Percentiles rank a stretch among this genome's conserved stretches.
These are phyloP conservation scores for Lomographa bimaculata DNA, from an alignment of 2,888 invertebrate species.

Conservation along the genomic window DNA sequence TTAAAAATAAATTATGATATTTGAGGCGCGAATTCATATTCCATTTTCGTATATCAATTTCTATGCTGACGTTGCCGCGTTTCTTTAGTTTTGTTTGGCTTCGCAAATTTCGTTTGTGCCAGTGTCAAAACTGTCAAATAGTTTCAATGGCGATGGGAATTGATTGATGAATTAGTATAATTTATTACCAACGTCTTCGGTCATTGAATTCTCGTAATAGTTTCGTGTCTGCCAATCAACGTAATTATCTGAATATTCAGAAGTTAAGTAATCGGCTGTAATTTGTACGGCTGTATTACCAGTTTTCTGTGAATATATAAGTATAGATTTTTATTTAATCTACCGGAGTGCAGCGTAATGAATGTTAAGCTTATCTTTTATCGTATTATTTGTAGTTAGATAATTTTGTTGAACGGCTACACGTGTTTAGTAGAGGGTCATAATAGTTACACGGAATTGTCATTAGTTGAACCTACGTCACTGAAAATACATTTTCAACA, in stretches of 20 bases:
- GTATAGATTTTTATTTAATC: constrained; percentile 23
- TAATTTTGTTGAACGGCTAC: constrained; percentile 39
- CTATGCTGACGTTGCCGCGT: constrained; percentile 1
- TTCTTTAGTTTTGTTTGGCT: too few species aligned
- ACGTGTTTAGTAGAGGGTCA: constrained; percentile 37
- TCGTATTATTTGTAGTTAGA: constrained; percentile 46
- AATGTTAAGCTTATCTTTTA: constrained; percentile 62
- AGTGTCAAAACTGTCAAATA: too few species aligned
- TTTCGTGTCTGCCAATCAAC: constrained; percentile 22
- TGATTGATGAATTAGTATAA: constrained; percentile 3
- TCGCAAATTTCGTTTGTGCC: too few species aligned
- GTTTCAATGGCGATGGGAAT: too few species aligned
- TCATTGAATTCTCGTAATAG: constrained; percentile 15
- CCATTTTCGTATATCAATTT: constrained; percentile 20
- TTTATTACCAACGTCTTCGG: constrained; percentile 11
- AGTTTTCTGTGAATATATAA: constrained; percentile 23
- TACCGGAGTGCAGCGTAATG: constrained; percentile 36
- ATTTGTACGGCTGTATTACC: constrained; percentile 6
- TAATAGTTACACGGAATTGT: constrained; percentile 44
- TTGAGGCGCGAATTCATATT: constrained; percentile 14
- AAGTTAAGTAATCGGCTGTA: constrained; percentile 15
- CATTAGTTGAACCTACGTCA: constrained; percentile 38
- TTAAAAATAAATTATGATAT: constrained; percentile 19
- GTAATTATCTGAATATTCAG: constrained; percentile 23
- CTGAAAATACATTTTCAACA: constrained; percentile 11